Percentiles rank a stretch among this genome's conserved stretches.
Conservation (phyloP, 2,888 invertebrate species). For the Leptinotarsa juncta region DNA sequence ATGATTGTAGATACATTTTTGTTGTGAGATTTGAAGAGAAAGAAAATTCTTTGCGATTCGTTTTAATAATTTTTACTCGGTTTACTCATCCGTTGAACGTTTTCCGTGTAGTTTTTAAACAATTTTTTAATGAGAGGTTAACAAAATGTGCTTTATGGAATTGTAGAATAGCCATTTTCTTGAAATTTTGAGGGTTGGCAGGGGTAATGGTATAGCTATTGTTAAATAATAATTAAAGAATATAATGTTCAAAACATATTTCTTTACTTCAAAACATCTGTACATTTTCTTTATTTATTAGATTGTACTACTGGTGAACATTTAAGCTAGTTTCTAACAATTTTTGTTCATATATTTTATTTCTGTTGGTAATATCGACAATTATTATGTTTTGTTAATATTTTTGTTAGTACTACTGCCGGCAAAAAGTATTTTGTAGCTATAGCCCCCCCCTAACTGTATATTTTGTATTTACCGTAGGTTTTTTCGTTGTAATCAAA, state of each 20-base stretch:
- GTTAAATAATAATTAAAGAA: constrained; percentile 54
- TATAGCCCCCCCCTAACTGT: constrained; percentile 47
- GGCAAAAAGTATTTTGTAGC: constrained; percentile 46
- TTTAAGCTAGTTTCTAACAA: constrained; percentile 56
- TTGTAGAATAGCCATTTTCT: constrained; percentile 55
- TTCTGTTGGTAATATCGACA: constrained; percentile 57
- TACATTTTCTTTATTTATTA: constrained; percentile 60
- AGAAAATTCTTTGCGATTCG: too few species aligned
- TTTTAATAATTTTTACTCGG: neutral
- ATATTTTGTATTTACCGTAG: constrained; percentile 53
- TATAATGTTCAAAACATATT: constrained; percentile 56
- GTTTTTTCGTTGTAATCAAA: constrained; percentile 53
- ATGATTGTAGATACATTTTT: neutral
- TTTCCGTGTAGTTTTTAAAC: neutral
- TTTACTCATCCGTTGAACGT: neutral
- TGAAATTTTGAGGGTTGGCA: constrained; percentile 58
- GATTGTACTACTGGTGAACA: constrained; percentile 58
- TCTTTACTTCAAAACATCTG: constrained; percentile 56
- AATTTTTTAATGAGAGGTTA: constrained; percentile 55
- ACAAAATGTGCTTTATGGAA: constrained; percentile 51
- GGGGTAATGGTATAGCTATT: constrained; percentile 58
- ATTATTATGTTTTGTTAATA: constrained; percentile 57
- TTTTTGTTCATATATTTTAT: constrained; percentile 59
- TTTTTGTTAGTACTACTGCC: constrained; percentile 54
- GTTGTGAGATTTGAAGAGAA: constrained; percentile 3